Base-by-base conservation (phyloP, 2,113 vertebrate genomes). In the Peucedramus taeniatus region DNA sequence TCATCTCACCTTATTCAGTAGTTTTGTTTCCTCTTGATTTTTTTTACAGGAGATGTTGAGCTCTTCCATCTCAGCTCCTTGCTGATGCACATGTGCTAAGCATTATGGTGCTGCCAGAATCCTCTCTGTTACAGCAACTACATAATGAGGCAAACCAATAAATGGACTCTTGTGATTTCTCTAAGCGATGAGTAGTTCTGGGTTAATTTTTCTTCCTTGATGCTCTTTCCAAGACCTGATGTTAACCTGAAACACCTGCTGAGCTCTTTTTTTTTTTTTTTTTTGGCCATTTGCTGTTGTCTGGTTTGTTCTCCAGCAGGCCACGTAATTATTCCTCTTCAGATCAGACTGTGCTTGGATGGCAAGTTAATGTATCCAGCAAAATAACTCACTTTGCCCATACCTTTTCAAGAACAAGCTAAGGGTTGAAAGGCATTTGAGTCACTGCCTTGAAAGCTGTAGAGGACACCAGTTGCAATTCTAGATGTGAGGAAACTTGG, bases 381-480 rank as follows among this genome's bases (percentile, higher is more conserved):
- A 82, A 90, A 90, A 61, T 28, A 53, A 35, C 31, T 65, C 6
- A 0, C 30, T 72, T 45, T 86, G 39, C 15, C 13, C 5, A 4
- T 65, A 3, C 8, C 12, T 76, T 19, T 83, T 33, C 10, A 54
- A 70, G 44, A 84, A 5, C 11, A 37, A 37, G 13, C 9, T 37
- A 11, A n/a, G 64, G 26, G 26, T 31, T 72, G 26, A 57, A 72
- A 74, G 42, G 33, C 17, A 1, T 37, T 89, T 76, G 24, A 22
- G 19, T 40, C 12, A 10, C n/a, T 83, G 39, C 21, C 45, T 53
- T 69, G 31, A 72, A 88, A 59, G 47, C 27, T 84, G 53, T 37
- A 39, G 57, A 27, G 21, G 23, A 51, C 5, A 2, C 2, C 18
- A 35, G 4, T 3, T 75, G 44, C 4, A 6, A 4, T 2, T 9